phyloP scores from a whole-genome alignment of 2,888 invertebrate species.

The Pycnomerus fuliginosus region DNA sequence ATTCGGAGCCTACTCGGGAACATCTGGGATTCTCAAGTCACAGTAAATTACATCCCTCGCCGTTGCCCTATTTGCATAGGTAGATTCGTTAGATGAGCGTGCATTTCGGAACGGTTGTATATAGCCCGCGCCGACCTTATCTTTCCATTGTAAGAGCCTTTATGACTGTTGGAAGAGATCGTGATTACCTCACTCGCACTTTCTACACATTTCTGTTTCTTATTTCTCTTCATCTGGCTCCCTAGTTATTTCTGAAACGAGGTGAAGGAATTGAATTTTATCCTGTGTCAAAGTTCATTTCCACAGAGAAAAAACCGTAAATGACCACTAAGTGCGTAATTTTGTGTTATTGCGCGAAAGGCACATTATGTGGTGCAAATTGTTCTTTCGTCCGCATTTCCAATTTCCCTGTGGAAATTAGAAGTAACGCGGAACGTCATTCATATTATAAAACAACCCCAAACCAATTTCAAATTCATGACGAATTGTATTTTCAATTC shows the following conservation, averaged over 20 bases:
- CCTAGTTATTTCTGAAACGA: too few relatives aligned
- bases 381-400: constrained; percentile 26
- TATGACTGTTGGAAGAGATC: constrained; percentile 29
- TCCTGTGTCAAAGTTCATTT: too few relatives aligned
- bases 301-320: too few relatives aligned
- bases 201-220: constrained; percentile 22
- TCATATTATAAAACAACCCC: constrained; percentile 18
- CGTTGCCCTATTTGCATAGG: constrained; percentile 24
- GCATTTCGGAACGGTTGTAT: constrained; percentile 30
- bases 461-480: constrained; percentile 29
- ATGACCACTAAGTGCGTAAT: too few relatives aligned
- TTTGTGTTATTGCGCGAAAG: too few relatives aligned
- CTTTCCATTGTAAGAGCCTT: constrained; percentile 30
- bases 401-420: constrained; percentile 33
- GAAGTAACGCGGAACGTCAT: constrained; percentile 29
- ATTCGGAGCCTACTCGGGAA: constrained; percentile 36
- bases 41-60: constrained; percentile 26
- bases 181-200: constrained; percentile 28
- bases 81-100: constrained; percentile 20
- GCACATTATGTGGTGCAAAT: constrained; percentile 24
- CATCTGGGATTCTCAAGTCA: constrained; percentile 36
- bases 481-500: constrained; percentile 11
- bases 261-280: too few relatives aligned
- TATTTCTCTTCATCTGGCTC: constrained; percentile 18
- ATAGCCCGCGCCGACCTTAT: constrained; percentile 28